Evolutionary conservation across 2,113 vertebrate species (phyloP), one percentile per base, ranked within the genome.

Genomic region (Stegostoma tigrinum): DNA sequence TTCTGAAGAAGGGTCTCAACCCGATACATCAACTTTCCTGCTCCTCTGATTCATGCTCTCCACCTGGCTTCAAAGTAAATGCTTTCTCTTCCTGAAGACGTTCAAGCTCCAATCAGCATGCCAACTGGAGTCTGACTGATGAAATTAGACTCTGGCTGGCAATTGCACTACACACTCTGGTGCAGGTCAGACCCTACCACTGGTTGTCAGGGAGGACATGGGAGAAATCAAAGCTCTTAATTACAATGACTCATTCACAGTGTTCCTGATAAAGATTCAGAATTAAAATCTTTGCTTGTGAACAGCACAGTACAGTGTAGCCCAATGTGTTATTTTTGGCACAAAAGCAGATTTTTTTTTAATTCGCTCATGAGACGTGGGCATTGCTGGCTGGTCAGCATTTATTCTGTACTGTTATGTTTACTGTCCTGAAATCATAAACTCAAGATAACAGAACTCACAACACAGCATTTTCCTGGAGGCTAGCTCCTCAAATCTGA

Each of bases 361-460:
- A 55, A 61, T 61, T 61, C 7, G 12, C 55, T 61, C 55, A 61
- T 61, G 55, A 12, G 55, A 61, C 55, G 12, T 61, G 55, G 55
- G 55, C 55, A 61, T 12, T 10, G 55, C 55, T 61, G 55, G 7
- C 55, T 61, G 55, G 55, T 12, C 55, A 61, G 55, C 55, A 61
- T 61, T 61, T 61, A 52, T 48, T 95, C 27, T 30, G 23, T 15
- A 48, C 68, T 72, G 4, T 42, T 45, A 95, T 95, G 45, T 95
- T 95, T 95, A 95, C 68, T 72, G 94, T 95, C 94, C 67, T 72
- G 68, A 24, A 45, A 95, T 38, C 42, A 95, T 42, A 52, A 95
- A 95, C 42, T 91, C 55, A 72, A 72, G 94, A 95, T 95, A 95
- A 95, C 67, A 95, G 94, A 72, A 48, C 27, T 45, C 24, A 15